Evolutionary conservation across 2,797 vertebrate species (phyloP).

Genomic region (Psittacula derbiana): DNA sequence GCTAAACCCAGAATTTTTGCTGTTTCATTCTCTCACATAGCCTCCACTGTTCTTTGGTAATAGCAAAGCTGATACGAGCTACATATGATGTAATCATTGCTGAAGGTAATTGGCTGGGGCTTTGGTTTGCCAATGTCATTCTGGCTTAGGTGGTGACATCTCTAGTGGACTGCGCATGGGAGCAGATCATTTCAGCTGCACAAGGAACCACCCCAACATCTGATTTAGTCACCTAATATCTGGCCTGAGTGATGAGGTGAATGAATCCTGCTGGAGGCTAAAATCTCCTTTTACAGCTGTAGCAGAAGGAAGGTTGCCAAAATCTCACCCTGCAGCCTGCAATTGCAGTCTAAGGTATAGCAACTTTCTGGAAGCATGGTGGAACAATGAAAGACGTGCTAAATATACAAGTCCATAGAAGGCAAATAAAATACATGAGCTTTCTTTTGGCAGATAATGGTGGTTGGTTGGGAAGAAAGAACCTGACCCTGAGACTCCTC

Average conservation of each 20-base stretch:
- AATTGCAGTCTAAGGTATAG: not conserved
- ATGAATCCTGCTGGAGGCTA: not conserved
- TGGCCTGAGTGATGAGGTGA: not conserved
- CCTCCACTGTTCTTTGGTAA: not conserved
- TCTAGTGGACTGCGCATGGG: not conserved
- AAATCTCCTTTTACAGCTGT: slow-evolving; percentile 37
- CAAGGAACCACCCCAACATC: not conserved
- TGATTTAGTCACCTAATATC: not conserved
- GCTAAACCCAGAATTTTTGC: not conserved
- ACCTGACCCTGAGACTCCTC: not conserved
- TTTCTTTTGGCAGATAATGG: not conserved
- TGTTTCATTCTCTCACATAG: not conserved
- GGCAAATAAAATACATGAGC: slow-evolving; percentile 10
- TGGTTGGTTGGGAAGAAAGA: not conserved
- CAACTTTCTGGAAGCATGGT: not conserved
- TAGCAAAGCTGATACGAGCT: not conserved
- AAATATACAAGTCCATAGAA: slow-evolving; percentile 32
- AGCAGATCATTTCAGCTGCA: not conserved
- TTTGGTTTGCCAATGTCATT: not conserved
- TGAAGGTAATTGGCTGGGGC: not conserved
- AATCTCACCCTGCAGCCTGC: not conserved
- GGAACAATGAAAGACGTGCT: slow-evolving; percentile 47
- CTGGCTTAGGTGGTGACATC: not conserved
- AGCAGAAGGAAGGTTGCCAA: slow-evolving; percentile 10
- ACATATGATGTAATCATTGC: not conserved